Evolutionary conservation across 2,888 invertebrate species (phyloP), one percentile per base, ranked within the genome.

Genomic region (Cephus runcator): DNA sequence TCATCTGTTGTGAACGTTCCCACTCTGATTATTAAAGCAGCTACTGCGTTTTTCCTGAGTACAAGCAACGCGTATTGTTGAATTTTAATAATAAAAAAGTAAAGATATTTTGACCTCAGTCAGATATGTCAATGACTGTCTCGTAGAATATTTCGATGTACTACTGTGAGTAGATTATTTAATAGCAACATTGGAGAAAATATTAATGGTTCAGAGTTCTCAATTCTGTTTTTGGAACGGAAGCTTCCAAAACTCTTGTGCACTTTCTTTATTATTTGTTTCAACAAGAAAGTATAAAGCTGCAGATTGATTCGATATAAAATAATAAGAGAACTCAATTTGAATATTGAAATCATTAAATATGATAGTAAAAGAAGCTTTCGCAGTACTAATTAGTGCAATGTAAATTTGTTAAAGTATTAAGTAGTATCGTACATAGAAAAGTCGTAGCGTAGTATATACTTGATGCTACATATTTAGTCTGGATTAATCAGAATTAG

Each of bases 1-100:
- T 79, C 80, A 80, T 75, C 80, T 76, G 76, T 74, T 74, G 34
- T 80, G 79, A 84, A 80, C 79, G 84, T 81, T 86, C 83, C 83
- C 83, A 83, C 83, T 86, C 82, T 76, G 73, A 23, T 76, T 71
- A 33, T 56, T 30, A 33, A 68, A 75, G 56, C 56, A 56, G 56
- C 23, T 2, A 56, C 23, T 56, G 9, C 56, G 2, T 56, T 56
- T 56, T 56, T 23, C 56, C 56, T 56, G 23, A 56, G 56, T 23
- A 56, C 9, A 56, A 9, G 56, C 6, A 56, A 56, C 9, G 23
- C 56, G 9, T 23, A 15, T 23, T 23, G 23, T 56, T 56, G 23
- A 23, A 56, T 23, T 56, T 23, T 56, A 56, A 56, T 56, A 56
- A 56, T 23, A 56, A 56, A 56, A 23, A 56, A 9, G 56, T 23